Evolutionary conservation across 2,113 vertebrate species (phyloP).

Genomic region (Siniperca knerii): DNA sequence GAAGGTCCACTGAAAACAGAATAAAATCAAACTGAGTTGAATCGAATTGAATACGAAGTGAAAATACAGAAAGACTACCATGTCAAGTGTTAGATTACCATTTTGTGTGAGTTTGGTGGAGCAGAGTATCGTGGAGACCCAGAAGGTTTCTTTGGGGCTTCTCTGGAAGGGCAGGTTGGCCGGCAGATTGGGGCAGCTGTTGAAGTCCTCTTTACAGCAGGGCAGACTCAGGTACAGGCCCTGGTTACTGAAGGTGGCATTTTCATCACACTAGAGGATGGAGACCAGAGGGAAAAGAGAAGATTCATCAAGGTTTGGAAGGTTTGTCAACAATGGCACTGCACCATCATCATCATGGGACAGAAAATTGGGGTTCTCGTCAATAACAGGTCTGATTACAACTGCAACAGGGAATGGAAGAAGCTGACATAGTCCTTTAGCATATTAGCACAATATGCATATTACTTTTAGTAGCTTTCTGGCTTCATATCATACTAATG

Average conservation of each 20-base stretch:
- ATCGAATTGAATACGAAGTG: neutral
- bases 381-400: neutral
- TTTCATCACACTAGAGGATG: conserved; percentile 91
- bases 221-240: conserved; percentile 95
- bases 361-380: neutral
- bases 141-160: conserved; percentile 95
- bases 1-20: conserved; percentile 88
- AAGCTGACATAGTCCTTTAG: neutral
- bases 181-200: conserved; percentile 92
- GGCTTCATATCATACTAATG: neutral
- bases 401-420: neutral
- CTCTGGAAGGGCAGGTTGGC: conserved; percentile 96
- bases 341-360: neutral
- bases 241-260: conserved; percentile 95
- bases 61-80: neutral
- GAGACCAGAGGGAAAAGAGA: conserved; percentile 4
- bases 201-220: conserved; percentile 97
- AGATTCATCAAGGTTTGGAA: neutral
- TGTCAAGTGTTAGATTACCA: conserved; percentile 79
- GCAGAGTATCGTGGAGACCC: conserved; percentile 94
- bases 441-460: neutral
- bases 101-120: conserved; percentile 98
- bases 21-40: neutral
- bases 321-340: neutral
- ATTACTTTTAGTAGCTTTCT: neutral